Evolutionary conservation across 2,797 vertebrate genomes (phyloP).

Genomic region (Macropodus opercularis): DNA sequence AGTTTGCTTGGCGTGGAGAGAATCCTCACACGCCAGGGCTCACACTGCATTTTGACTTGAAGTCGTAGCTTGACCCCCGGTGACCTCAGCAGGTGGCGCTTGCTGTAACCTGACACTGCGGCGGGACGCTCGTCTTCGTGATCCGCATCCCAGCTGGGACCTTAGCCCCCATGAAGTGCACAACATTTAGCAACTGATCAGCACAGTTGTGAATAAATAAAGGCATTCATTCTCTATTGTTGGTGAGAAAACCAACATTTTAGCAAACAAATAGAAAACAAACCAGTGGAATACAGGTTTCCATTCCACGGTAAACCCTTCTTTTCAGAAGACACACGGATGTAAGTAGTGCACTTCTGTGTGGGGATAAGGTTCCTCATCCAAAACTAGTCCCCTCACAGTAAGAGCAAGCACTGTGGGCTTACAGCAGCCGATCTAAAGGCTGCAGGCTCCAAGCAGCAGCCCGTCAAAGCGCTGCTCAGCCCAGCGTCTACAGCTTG

Average conservation of each 20-base stretch:
- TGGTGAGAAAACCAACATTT: constrained; percentile 27
- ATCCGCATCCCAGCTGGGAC: constrained; percentile 2
- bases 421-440: constrained; percentile 1
- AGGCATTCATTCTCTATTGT: constrained; percentile 9
- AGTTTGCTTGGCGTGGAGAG: constrained; percentile 36
- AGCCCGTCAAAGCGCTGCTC: background rate
- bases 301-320: background rate
- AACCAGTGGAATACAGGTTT: constrained; percentile 24
- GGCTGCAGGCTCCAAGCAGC: constrained; percentile 6
- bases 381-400: constrained; percentile 13
- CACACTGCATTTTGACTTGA: constrained; percentile 39
- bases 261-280: constrained; percentile 14
- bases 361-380: constrained; percentile 17
- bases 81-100: constrained; percentile 6
- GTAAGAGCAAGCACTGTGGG: constrained; percentile 5
- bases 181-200: constrained; percentile 2
- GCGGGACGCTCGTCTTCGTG: constrained; percentile 33
- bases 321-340: background rate
- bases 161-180: background rate
- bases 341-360: constrained; percentile 9
- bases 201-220: constrained; percentile 3
- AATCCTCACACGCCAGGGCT: constrained; percentile 24
- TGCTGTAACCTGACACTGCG: constrained; percentile 31
- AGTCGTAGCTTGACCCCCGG: constrained; percentile 16
- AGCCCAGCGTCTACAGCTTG: constrained; percentile 13